A percentile compares a stretch with the other conserved stretches of the same genome.
Evolutionary conservation across 2,888 invertebrate species (phyloP).

Genomic region (Portevinia maculata): DNA sequence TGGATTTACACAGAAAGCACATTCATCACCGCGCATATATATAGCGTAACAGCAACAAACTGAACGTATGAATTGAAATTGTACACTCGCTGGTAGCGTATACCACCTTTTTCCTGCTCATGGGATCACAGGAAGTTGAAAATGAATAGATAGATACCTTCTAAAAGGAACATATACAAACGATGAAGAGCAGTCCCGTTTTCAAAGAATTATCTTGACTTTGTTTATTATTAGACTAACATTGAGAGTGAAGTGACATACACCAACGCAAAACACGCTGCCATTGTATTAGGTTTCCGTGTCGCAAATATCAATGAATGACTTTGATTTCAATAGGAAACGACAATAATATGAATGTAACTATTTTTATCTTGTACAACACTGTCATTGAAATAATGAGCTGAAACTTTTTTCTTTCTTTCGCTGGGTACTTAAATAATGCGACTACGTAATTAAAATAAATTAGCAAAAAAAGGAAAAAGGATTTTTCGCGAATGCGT

Average conservation of each 20-base stretch:
- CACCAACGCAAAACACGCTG: background rate
- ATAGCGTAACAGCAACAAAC: conserved; percentile 32
- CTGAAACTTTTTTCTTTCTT: too few relatives aligned
- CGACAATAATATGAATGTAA: too few relatives aligned
- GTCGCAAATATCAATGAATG: too few relatives aligned
- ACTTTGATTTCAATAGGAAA: too few relatives aligned
- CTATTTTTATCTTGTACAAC: too few relatives aligned
- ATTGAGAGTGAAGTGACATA: conserved; percentile 25
- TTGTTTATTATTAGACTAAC: conserved; percentile 34
- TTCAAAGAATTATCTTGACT: conserved; percentile 47
- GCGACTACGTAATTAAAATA: too few relatives aligned
- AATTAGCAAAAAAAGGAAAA: too few relatives aligned
- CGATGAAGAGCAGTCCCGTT: conserved; percentile 23
- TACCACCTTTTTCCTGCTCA: background rate
- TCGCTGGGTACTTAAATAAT: too few relatives aligned
- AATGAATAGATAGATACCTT: background rate
- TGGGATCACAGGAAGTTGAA: background rate
- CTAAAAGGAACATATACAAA: background rate
- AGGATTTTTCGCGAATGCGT: too few relatives aligned
- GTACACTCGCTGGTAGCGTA: conserved; percentile 23
- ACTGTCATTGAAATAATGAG: too few relatives aligned
- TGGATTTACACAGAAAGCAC: conserved; percentile 56
- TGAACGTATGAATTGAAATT: conserved; percentile 55
- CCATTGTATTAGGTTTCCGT: too few relatives aligned
- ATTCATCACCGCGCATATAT: conserved; percentile 45